phyloP scores from a whole-genome alignment of 2,888 invertebrate species.

The Dugesia japonica region DNA sequence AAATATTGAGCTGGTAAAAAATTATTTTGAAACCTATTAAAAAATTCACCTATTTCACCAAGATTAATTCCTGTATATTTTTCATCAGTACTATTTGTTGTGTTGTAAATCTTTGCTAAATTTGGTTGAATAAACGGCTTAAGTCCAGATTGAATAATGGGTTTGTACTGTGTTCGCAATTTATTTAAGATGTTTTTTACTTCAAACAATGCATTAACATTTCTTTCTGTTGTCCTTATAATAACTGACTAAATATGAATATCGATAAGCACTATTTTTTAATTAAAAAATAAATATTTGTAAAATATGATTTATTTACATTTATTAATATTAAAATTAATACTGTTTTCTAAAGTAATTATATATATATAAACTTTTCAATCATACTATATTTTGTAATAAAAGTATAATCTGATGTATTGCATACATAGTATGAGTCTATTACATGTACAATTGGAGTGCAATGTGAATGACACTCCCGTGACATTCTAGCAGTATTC shows the following conservation, averaged over 20 bases:
- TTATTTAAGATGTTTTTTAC: constrained; percentile 2
- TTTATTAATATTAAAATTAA: no score
- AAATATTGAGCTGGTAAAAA: neutral
- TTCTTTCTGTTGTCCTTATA: constrained; percentile 74
- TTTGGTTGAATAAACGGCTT: neutral
- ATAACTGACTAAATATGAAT: constrained; percentile 55
- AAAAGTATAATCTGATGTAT: no score
- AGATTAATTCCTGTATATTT: neutral
- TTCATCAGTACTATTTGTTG: neutral
- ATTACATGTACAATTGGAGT: no score
- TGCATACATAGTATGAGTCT: no score
- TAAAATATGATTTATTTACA: no score
- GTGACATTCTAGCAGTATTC: no score
- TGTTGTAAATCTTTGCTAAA: no score
- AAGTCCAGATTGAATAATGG: neutral
- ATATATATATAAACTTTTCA: no score
- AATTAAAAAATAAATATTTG: neutral
- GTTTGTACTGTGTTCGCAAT: neutral
- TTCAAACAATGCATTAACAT: constrained; percentile 51
- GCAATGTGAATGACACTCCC: no score
- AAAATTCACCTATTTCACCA: neutral
- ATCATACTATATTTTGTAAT: no score
- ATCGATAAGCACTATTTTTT: no score
- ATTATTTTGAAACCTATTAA: neutral
- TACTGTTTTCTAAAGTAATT: no score